Evolutionary conservation across 2,888 invertebrate species (phyloP).

Genomic region (Erynnis tages): DNA sequence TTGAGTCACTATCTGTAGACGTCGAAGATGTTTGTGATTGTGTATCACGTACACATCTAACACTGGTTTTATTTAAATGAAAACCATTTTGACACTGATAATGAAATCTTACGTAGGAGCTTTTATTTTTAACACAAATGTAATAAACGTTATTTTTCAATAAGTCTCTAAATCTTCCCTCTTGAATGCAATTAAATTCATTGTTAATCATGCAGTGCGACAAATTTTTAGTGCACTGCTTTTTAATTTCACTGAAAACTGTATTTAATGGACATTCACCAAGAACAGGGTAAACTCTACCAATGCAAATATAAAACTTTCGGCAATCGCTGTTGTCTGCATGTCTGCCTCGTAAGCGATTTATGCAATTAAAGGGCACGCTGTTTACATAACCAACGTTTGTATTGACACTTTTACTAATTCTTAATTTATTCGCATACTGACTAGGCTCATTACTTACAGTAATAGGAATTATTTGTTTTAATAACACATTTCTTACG

Average conservation of each 20-base stretch:
- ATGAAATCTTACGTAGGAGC: constrained; percentile 56
- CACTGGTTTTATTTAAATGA: constrained; percentile 51
- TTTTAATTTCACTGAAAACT: constrained; percentile 67
- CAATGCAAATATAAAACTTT: constrained; percentile 76
- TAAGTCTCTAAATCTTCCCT: constrained; percentile 63
- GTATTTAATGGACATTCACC: constrained; percentile 63
- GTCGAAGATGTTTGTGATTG: constrained; percentile 9
- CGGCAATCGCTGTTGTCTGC: constrained; percentile 70
- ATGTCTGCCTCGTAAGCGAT: constrained; percentile 61
- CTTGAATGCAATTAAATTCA: constrained; percentile 68
- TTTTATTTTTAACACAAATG: constrained; percentile 58
- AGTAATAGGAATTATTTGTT: too few species aligned
- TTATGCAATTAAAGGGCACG: background rate
- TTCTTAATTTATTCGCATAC: too few species aligned
- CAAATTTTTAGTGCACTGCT: constrained; percentile 70
- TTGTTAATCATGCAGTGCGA: constrained; percentile 72
- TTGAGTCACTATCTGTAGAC: constrained; percentile 31
- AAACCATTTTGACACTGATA: constrained; percentile 62
- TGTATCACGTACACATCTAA: constrained; percentile 47
- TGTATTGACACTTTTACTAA: background rate
- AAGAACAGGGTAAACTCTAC: constrained; percentile 47
- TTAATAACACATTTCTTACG: background rate
- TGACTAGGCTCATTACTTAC: too few species aligned
- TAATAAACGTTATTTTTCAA: constrained; percentile 64
- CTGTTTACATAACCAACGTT: background rate